phyloP scores from a whole-genome alignment of 2,113 vertebrate genomes.

The Nycticebus coucang region DNA sequence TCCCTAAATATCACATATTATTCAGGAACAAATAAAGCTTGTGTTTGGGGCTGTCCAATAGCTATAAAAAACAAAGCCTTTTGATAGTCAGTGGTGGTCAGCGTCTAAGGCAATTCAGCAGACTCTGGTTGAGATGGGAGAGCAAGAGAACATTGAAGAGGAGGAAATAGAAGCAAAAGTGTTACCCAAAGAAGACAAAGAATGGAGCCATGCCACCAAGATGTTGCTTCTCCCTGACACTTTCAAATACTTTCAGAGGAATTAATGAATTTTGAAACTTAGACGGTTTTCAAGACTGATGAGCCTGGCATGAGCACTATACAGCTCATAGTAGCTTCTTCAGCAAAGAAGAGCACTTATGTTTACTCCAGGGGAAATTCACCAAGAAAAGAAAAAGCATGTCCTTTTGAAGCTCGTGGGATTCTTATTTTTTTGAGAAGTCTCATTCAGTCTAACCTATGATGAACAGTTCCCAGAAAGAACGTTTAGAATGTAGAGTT shows the following conservation, averaged over 20 bases:
- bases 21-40: not conserved
- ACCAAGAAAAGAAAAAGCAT: not conserved
- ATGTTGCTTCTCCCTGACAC: not conserved
- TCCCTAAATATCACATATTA: not conserved
- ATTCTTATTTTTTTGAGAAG: not conserved
- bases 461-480: not conserved
- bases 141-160: not conserved
- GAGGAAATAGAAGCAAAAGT: not conserved
- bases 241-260: not conserved
- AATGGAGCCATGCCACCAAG: too few relatives aligned
- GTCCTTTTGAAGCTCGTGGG: not conserved
- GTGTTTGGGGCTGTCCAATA: not conserved
- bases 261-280: not conserved
- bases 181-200: not conserved
- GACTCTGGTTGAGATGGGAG: not conserved
- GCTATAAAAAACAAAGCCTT: not conserved
- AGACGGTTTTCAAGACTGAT: not conserved
- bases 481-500: not conserved
- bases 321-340: not conserved
- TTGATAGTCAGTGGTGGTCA: not conserved
- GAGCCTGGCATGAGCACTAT: not conserved
- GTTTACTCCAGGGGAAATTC: not conserved
- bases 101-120: not conserved
- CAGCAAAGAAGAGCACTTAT: not conserved
- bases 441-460: not conserved